Conservation (phyloP, 2,888 invertebrate species). For the Acanthosoma haemorrhoidale region DNA sequence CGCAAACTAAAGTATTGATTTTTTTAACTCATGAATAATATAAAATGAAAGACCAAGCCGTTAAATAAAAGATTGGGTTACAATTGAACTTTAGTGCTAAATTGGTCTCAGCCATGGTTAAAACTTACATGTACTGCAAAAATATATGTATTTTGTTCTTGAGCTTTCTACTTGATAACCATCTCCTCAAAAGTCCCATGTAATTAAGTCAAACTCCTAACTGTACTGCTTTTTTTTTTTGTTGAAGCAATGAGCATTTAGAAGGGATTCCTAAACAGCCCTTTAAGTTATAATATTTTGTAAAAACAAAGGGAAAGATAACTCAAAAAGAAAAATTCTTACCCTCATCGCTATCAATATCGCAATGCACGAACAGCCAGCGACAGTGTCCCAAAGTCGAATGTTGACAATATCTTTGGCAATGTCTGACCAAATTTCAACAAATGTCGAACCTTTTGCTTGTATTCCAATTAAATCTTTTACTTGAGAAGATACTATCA, state of each 20-base stretch:
- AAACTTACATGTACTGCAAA: background rate
- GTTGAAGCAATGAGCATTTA: background rate
- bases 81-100: background rate
- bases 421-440: conserved; percentile 71
- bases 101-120: background rate
- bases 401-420: conserved; percentile 61
- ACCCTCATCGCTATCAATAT: conserved; percentile 73
- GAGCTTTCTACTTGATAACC: background rate
- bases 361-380: conserved; percentile 69
- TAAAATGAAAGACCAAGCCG: too few relatives aligned
- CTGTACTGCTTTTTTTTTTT: background rate
- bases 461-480: conserved; percentile 73
- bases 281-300: background rate
- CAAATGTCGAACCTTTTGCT: conserved; percentile 67
- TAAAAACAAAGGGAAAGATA: conserved; percentile 8
- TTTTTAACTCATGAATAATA: too few relatives aligned
- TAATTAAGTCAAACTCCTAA: background rate
- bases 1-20: too few relatives aligned
- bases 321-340: conserved; percentile 43
- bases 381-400: conserved; percentile 64
- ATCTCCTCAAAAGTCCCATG: background rate
- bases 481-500: conserved; percentile 83
- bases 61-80: too few relatives aligned
- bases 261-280: background rate
- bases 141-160: background rate